Conservation (phyloP, 1,140 invertebrate species). For the Muscidifurax raptorellus region DNA sequence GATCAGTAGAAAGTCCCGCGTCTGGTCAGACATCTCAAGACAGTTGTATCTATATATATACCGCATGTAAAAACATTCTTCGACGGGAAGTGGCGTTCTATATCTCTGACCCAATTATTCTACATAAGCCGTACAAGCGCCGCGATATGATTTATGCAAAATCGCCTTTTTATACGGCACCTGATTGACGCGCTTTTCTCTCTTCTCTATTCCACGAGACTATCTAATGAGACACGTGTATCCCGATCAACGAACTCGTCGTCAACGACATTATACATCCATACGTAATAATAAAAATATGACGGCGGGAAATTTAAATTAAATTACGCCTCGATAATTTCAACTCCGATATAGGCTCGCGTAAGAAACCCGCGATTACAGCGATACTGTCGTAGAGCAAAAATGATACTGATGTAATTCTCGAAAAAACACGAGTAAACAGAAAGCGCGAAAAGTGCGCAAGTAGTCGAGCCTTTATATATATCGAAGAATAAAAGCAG, state of each 20-base stretch:
- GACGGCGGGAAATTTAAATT: background rate
- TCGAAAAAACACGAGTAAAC: background rate
- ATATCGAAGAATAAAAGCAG: background rate
- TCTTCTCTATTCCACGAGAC: background rate
- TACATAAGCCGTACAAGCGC: background rate
- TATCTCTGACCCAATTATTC: slow-evolving; percentile 40
- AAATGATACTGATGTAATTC: no score
- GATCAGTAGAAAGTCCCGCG: background rate
- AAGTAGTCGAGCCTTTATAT: background rate
- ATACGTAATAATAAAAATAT: background rate
- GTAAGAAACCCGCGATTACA: no score
- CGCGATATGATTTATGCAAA: slow-evolving; percentile 42
- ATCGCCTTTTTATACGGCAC: background rate
- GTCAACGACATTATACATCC: background rate
- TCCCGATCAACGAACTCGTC: background rate
- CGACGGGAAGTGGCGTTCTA: background rate
- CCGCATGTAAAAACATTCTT: background rate
- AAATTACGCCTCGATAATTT: background rate
- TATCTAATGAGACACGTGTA: background rate
- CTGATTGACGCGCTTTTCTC: background rate
- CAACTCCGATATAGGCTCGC: background rate
- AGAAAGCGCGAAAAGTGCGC: background rate
- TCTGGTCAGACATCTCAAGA: background rate
- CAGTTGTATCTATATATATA: no score
- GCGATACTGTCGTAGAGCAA: no score